A percentile compares a stretch with the other conserved stretches of the same genome.
Evolutionary conservation across 2,113 vertebrate species (phyloP).

Genomic region (Gyps fulvus): DNA sequence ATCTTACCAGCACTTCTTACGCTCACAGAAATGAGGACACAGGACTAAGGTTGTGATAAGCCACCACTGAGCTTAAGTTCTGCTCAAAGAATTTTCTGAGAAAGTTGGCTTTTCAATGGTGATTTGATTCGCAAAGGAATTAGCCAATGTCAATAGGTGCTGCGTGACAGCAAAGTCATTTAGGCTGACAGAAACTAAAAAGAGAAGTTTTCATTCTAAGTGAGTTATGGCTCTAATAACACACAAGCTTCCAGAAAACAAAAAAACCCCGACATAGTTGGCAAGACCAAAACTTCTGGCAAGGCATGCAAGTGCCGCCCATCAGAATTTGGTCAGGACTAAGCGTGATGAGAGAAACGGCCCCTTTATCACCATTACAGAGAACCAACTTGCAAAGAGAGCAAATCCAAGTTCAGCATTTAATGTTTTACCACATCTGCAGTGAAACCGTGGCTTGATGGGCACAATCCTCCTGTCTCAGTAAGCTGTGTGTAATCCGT

Average conservation of each 20-base stretch:
- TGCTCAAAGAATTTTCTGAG: not conserved
- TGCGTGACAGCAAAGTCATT: not conserved
- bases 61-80: not conserved
- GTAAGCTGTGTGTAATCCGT: fast-evolving
- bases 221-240: not conserved
- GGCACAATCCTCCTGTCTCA: not conserved
- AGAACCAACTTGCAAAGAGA: not conserved
- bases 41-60: not conserved
- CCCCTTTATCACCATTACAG: not conserved
- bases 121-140: not conserved
- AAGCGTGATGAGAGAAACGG: not conserved
- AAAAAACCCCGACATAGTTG: fast-evolving
- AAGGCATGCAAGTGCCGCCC: not conserved
- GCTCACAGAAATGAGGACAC: not conserved
- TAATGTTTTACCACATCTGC: not conserved
- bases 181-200: not conserved
- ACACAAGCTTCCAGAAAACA: not conserved
- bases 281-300: not conserved
- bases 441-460: not conserved
- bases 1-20: not conserved
- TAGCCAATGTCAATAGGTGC: not conserved
- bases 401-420: not conserved
- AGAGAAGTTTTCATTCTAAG: not conserved
- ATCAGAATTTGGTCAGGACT: not conserved
- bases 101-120: not conserved